Conservation (phyloP, 2,888 invertebrate genomes). For the Aleiodes leptofemur region DNA sequence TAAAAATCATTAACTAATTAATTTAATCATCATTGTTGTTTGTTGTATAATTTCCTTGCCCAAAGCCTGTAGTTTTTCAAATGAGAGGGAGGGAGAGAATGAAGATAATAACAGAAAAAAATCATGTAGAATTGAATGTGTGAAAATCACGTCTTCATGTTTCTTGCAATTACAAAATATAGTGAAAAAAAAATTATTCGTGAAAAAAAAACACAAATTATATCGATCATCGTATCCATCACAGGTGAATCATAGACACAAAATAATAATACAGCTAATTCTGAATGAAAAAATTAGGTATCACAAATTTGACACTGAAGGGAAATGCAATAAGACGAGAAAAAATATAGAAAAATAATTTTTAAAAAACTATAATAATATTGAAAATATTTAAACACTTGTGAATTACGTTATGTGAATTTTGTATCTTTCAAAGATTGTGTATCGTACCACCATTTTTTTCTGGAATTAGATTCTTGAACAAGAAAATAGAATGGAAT, state of each 20-base stretch:
- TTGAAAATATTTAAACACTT: conserved; percentile 21
- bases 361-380: conserved; percentile 19
- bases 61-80: too few relatives aligned
- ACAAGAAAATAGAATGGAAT: conserved; percentile 45
- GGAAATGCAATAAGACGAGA: conserved; percentile 43
- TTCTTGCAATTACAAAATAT: conserved; percentile 8
- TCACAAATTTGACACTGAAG: conserved; percentile 47
- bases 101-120: background rate
- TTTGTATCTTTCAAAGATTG: conserved; percentile 72
- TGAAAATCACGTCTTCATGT: too few relatives aligned
- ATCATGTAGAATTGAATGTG: conserved; percentile 16
- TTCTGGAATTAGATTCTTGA: conserved; percentile 41
- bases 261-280: conserved; percentile 7
- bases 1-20: too few relatives aligned
- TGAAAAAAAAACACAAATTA: conserved; percentile 15
- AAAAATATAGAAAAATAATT: conserved; percentile 36
- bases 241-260: conserved; percentile 16
- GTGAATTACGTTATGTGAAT: conserved; percentile 64
- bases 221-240: conserved; percentile 25
- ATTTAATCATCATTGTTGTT: too few relatives aligned
- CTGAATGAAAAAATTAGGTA: conserved; percentile 20
- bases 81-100: too few relatives aligned
- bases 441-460: conserved; percentile 61
- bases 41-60: too few relatives aligned
- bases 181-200: conserved; percentile 27